These are phyloP conservation scores for Stegodyphus dumicola DNA, from an alignment of 1,140 invertebrate genomes.

Conservation along the genomic window DNA sequence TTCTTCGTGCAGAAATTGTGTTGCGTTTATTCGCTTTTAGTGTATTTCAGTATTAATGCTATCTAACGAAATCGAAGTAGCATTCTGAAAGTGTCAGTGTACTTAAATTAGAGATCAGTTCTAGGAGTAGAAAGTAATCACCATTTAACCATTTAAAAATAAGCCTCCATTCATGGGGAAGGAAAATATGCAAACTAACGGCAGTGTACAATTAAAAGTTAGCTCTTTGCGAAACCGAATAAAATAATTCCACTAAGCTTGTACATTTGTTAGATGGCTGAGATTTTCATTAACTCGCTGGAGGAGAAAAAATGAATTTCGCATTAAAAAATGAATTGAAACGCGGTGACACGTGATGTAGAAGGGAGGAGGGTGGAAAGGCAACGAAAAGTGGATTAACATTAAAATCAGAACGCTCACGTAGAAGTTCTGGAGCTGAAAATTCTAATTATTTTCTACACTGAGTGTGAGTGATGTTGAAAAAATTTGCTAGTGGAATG, in stretches of 20 bases:
- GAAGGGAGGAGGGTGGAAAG: not conserved
- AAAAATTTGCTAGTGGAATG: constrained; percentile 38
- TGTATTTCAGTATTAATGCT: no score
- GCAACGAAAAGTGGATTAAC: constrained; percentile 54
- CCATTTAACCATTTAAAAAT: constrained; percentile 25
- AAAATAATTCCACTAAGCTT: constrained; percentile 54
- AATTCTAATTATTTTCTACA: constrained; percentile 58
- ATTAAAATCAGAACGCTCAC: constrained; percentile 37
- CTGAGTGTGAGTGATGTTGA: constrained; percentile 28
- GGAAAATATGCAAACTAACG: constrained; percentile 41
- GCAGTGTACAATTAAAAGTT: constrained; percentile 48
- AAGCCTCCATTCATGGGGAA: constrained; percentile 15
- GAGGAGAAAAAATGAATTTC: constrained; percentile 13
- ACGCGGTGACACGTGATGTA: constrained; percentile 33
- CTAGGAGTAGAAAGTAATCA: constrained; percentile 37
- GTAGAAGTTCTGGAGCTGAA: constrained; percentile 36
- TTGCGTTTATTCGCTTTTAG: no score
- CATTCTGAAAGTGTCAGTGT: no score
- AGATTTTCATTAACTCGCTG: constrained; percentile 54
- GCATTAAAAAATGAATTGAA: constrained; percentile 39
- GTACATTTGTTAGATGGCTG: constrained; percentile 52
- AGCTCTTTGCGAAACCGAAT: constrained; percentile 33
- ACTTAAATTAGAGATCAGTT: not conserved
- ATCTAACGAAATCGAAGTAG: no score
- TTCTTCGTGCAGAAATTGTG: no score